Evolutionary conservation across 1,140 invertebrate species (phyloP), one percentile per base, ranked within the genome.

Genomic region (Vanessa tameamea): DNA sequence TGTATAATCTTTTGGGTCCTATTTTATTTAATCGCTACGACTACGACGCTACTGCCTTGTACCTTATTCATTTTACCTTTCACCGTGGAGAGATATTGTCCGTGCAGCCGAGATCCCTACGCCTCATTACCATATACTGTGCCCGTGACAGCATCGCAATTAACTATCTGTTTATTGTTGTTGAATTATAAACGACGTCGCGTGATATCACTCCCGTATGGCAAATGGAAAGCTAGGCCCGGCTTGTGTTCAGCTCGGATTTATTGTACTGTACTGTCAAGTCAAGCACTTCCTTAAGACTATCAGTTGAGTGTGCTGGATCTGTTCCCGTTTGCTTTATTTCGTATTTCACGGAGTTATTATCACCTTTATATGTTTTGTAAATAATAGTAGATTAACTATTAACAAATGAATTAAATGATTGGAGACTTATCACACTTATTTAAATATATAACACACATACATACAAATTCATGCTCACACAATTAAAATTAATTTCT

Each of bases 121-220:
- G 86, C 82, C 90, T 92, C 90, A 92, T 92, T 92, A 92, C 90
- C 90, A 92, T 92, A 92, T 87, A 92, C 87, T 90, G 85, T 81
- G 88, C 82, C 89, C 83, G 89, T 91, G 90, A 91, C 90, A 90
- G 88, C 86, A 84, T 81, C 84, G 90, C 90, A 92, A 92, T 92
- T 92, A 92, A 92, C 89, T 91, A 91, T 90, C 86, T 87, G 90
- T 88, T 90, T 92, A 92, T 92, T 92, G 89, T 92, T 92, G 89
- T 86, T 89, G 88, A 90, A 90, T 92, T 90, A 90, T 90, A 90
- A 89, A 87, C 85, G 83, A 85, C 85, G 83, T 88, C 79, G 83
- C 83, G 82, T 84, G 81, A 82, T 87, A 89, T 87, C 85, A 91
- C 89, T 89, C 84, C 87, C 82, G 87, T 85, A 77, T 78, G 81